These are phyloP conservation scores for Ctenopoma multispine DNA, from an alignment of 2,797 vertebrate genomes.

Conservation along the genomic window DNA sequence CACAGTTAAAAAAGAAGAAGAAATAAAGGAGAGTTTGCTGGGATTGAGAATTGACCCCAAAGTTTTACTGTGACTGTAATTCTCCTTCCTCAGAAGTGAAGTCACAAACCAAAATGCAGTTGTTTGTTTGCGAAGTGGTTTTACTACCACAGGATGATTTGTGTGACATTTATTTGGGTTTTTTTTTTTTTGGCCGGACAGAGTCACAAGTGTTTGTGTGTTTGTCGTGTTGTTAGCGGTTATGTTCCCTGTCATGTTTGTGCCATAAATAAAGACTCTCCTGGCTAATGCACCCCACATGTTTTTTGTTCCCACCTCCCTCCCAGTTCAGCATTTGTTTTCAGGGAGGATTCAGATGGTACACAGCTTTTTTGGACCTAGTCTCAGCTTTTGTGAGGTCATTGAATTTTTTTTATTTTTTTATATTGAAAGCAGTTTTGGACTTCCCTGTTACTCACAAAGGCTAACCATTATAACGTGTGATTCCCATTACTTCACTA, in stretches of 20 bases:
- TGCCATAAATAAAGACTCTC: constrained; percentile 80
- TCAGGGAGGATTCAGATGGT: constrained; percentile 65
- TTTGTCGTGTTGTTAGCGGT: constrained; percentile 81
- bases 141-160: constrained; percentile 69
- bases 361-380: constrained; percentile 59
- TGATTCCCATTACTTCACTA: constrained; percentile 70
- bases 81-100: constrained; percentile 21
- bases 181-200: constrained; percentile 43
- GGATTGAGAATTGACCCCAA: constrained; percentile 26
- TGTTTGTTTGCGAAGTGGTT: constrained; percentile 55
- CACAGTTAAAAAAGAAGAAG: background rate
- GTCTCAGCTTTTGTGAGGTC: constrained; percentile 72
- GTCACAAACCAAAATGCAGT: constrained; percentile 51
- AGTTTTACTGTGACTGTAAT: constrained; percentile 33
- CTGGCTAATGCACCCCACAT: constrained; percentile 81
- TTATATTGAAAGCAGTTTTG: constrained; percentile 69
- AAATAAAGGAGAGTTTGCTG: constrained; percentile 13
- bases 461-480: constrained; percentile 50
- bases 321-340: constrained; percentile 59
- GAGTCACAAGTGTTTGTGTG: constrained; percentile 74
- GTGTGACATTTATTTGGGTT: constrained; percentile 74
- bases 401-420: constrained; percentile 50
- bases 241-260: constrained; percentile 81
- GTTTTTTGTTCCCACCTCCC: constrained; percentile 72
- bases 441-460: constrained; percentile 78